Evolutionary conservation across 2,888 invertebrate species (phyloP).

Genomic region (Drosophila anomelani): DNA sequence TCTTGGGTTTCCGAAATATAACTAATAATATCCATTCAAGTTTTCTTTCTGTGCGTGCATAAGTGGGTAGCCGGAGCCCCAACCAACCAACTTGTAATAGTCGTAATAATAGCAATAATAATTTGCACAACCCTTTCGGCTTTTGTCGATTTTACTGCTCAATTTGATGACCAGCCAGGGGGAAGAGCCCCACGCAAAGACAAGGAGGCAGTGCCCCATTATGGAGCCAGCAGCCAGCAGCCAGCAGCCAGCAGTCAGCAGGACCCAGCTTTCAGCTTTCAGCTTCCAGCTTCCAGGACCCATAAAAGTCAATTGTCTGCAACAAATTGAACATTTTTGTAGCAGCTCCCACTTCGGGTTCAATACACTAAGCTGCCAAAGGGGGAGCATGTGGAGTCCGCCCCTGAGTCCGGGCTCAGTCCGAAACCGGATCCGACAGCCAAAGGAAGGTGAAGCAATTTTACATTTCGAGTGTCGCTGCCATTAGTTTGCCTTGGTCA

Average conservation of each 20-base stretch:
- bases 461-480: slow-evolving; percentile 9
- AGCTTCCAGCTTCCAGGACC: slow-evolving; percentile 13
- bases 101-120: slow-evolving; percentile 74
- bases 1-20: not conserved
- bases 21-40: not conserved
- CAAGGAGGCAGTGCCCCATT: slow-evolving; percentile 4
- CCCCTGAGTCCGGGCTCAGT: not conserved
- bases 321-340: slow-evolving; percentile 55
- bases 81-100: slow-evolving; percentile 57
- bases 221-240: not conserved
- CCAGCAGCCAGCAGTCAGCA: slow-evolving; percentile 1
- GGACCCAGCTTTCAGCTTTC: slow-evolving; percentile 6
- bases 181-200: slow-evolving; percentile 4
- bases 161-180: slow-evolving; percentile 60
- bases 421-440: slow-evolving; percentile 12
- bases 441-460: slow-evolving; percentile 11
- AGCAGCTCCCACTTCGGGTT: slow-evolving; percentile 26
- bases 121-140: slow-evolving; percentile 73
- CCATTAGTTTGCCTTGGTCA: slow-evolving; percentile 5
- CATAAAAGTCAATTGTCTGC: slow-evolving; percentile 67
- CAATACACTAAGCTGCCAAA: slow-evolving; percentile 15
- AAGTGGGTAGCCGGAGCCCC: not conserved
- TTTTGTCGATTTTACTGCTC: slow-evolving; percentile 67
- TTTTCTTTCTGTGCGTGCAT: slow-evolving; percentile 1
- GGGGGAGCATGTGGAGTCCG: not conserved